Evolutionary conservation across 2,888 invertebrate genomes (phyloP).

Genomic region (Antheraea assamensis): DNA sequence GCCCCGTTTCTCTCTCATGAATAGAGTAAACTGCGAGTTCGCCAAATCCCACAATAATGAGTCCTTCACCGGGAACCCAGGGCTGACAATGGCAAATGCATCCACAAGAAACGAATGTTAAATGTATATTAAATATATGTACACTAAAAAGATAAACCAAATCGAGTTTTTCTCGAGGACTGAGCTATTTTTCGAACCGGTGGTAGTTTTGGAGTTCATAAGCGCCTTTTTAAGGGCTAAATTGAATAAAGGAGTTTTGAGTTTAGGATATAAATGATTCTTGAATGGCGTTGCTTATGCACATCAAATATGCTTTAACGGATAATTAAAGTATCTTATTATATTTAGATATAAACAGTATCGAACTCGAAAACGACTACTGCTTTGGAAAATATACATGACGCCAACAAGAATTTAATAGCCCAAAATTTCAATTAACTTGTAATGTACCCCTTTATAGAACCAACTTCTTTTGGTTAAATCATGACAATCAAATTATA

Average conservation of each 20-base stretch:
- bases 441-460: background rate
- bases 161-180: too few relatives aligned
- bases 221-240: too few relatives aligned
- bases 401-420: too few relatives aligned
- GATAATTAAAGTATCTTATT: too few relatives aligned
- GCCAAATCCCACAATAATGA: constrained; percentile 39
- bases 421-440: background rate
- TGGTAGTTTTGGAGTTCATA: too few relatives aligned
- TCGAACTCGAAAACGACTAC: background rate
- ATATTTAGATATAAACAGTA: too few relatives aligned
- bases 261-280: background rate
- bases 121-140: too few relatives aligned
- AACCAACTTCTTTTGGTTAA: background rate
- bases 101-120: too few relatives aligned
- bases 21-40: constrained; percentile 41
- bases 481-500: background rate
- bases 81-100: constrained; percentile 30
- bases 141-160: too few relatives aligned
- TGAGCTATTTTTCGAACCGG: too few relatives aligned
- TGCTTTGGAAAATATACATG: background rate
- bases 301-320: too few relatives aligned
- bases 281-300: background rate
- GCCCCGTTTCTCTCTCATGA: constrained; percentile 35
- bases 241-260: too few relatives aligned
- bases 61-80: constrained; percentile 40